Base-by-base conservation (phyloP, 2,888 invertebrate species). In the Spodoptera littoralis region DNA sequence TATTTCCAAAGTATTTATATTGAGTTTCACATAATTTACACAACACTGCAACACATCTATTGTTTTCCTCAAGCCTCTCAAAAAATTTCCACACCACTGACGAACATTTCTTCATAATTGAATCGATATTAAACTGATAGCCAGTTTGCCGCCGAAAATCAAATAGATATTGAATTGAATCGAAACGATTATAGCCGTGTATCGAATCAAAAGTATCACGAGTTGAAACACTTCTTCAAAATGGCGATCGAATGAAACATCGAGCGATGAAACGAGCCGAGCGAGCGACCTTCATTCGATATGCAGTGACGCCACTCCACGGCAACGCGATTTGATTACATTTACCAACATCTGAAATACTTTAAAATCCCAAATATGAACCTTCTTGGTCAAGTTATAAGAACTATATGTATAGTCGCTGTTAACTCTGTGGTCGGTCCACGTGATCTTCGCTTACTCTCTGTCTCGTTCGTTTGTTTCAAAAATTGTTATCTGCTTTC, bases 1-100 rank as follows among this genome's bases (percentile, higher is more conserved):
- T 94, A 80, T 94, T 94, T 55, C 94, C 94, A 72, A 93, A 94
- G 82, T 88, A 94, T 82, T 94, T 94, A 73, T 94, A 94, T 67
- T 92, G 90, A 60, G 86, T 85, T 69, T 93, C 94, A 85, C 94
- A 94, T 75, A 94, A 86, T 89, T 93, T 93, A 83, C 94, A 94
- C 88, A 92, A 77, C 74, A 94, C 93, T 49, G 89, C 86, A 12
- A 89, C 82, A 78, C 92, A 91, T 83, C 92, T 85, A 24, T 88
- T 85, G 75, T 89, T 85, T 64, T 91, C 88, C 80, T 87, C 83
- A 47, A 94, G 65, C 30, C 93, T 91, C 72, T 94, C 94, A 73
- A 93, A 94, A 81, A 94, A 93, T 74, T 88, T 88, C 94, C 94
- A 94, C 74, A 92, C 94, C 44, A 90, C 77, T 41, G 94, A 93